Evolutionary conservation across 35 echinoderm and acorn worm species (phyloP).

Genomic region (Stichopus chloronotus): DNA sequence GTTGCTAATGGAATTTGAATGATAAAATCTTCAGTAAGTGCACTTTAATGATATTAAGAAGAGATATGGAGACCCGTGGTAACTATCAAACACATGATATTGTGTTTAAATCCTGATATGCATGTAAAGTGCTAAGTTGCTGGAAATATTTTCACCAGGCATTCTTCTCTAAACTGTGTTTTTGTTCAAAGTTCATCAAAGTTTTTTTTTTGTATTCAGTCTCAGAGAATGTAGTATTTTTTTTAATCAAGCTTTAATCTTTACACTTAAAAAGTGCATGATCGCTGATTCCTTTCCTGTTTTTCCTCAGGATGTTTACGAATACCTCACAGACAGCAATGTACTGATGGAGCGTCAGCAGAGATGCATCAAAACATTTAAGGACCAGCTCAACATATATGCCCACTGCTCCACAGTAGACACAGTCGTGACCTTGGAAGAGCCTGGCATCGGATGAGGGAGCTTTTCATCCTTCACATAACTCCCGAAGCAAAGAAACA

Average conservation of each 20-base stretch:
- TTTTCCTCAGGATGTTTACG: conserved; percentile 18
- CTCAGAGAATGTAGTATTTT: neutral
- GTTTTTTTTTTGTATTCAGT: no score
- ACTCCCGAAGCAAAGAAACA: neutral
- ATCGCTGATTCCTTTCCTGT: neutral
- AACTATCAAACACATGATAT: no score
- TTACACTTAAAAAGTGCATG: neutral
- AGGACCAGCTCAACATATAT: conserved; percentile 25
- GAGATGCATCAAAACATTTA: conserved; percentile 35
- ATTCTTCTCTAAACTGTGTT: no score
- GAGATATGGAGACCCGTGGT: no score
- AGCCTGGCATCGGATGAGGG: neutral
- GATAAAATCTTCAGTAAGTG: no score
- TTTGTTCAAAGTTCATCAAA: no score
- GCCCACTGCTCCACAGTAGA: neutral
- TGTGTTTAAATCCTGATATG: no score
- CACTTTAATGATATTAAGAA: no score
- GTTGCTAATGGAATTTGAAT: no score
- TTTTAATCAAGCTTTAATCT: no score
- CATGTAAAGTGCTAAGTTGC: no score
- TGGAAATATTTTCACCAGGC: no score
- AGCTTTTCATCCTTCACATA: neutral
- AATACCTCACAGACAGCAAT: conserved; percentile 31
- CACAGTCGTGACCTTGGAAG: neutral
- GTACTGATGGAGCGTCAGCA: neutral